phyloP scores from a whole-genome alignment of 53 echinoderm and acorn worm species.

The Actinopyga echinites region DNA sequence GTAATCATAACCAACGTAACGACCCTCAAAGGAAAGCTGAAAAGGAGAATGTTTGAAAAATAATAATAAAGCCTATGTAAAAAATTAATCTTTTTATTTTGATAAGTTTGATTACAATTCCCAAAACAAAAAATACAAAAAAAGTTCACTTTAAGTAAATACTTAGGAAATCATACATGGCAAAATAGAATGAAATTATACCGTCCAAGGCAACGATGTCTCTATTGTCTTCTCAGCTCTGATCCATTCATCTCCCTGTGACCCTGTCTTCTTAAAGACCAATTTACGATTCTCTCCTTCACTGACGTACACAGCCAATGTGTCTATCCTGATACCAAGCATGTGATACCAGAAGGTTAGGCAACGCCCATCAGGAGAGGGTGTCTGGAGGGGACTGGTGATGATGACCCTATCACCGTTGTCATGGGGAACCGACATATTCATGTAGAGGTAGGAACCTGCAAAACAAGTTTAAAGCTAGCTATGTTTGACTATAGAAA shows the following conservation, averaged over 20 bases:
- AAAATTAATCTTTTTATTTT: too few relatives aligned
- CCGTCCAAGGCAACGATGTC: not conserved
- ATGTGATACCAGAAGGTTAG: constrained; percentile 77
- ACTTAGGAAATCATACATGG: too few relatives aligned
- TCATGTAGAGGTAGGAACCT: constrained; percentile 82
- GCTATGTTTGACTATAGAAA: too few relatives aligned
- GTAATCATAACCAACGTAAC: not conserved
- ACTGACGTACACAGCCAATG: constrained; percentile 55
- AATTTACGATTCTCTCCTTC: constrained; percentile 20
- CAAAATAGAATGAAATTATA: not conserved
- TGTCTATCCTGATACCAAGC: constrained; percentile 64
- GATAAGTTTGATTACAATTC: too few relatives aligned
- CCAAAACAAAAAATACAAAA: too few relatives aligned
- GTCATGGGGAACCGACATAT: constrained; percentile 47
- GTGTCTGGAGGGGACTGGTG: constrained; percentile 21
- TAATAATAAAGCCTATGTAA: too few relatives aligned
- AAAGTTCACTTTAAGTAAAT: too few relatives aligned
- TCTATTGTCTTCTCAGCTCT: constrained; percentile 22
- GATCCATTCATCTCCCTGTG: constrained; percentile 82
- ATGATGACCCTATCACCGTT: constrained; percentile 64
- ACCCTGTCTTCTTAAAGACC: constrained; percentile 55
- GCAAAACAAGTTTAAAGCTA: too few relatives aligned
- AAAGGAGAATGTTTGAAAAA: too few relatives aligned
- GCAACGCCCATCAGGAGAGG: constrained; percentile 47
- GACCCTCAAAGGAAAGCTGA: constrained; percentile 37